Evolutionary conservation across 2,113 vertebrate species (phyloP).

Genomic region (Saccopteryx leptura): DNA sequence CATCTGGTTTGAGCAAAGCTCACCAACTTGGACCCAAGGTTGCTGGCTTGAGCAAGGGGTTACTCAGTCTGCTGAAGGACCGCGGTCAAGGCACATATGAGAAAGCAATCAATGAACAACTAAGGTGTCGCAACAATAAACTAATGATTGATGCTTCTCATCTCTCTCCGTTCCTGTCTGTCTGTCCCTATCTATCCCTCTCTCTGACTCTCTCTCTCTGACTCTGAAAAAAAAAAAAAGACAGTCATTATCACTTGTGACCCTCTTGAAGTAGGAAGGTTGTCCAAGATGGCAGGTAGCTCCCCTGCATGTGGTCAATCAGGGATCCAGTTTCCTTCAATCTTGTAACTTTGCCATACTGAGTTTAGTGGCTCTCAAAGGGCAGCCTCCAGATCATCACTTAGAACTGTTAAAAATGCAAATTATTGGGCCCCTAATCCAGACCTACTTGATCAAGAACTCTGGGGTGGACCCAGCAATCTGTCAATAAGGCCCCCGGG

Average conservation of each 20-base stretch:
- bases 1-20: too few relatives aligned
- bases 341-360: background rate
- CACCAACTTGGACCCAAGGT: too few relatives aligned
- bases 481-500: background rate
- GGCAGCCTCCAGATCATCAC: background rate
- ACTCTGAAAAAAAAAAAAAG: too few relatives aligned
- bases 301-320: background rate
- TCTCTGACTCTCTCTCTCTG: too few relatives aligned
- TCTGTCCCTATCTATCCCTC: too few relatives aligned
- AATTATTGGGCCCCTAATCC: background rate
- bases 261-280: background rate
- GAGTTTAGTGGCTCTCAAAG: background rate
- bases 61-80: too few relatives aligned
- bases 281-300: background rate
- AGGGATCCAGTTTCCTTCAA: background rate
- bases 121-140: too few relatives aligned
- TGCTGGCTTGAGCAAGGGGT: too few relatives aligned
- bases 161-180: too few relatives aligned
- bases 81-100: too few relatives aligned
- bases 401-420: background rate
- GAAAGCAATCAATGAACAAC: too few relatives aligned
- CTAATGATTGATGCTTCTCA: too few relatives aligned
- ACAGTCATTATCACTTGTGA: background rate
- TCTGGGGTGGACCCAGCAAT: background rate
- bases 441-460: background rate